These are phyloP conservation scores for Baryphthengus martii DNA, from an alignment of 2,113 vertebrate genomes.

Conservation along the genomic window DNA sequence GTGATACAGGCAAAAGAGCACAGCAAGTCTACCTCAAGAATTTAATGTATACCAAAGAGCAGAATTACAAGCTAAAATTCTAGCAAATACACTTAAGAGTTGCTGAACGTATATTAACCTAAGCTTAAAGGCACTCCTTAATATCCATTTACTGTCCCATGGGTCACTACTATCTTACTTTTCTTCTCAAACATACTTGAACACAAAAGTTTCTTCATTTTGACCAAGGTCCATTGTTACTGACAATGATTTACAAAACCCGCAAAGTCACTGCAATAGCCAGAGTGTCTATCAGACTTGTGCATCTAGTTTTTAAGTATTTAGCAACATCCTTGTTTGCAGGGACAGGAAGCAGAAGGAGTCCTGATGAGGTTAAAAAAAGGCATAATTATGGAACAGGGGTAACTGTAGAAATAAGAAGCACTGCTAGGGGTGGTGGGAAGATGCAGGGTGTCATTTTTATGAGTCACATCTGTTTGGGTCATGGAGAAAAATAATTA, in stretches of 20 bases:
- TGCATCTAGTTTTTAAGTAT: neutral
- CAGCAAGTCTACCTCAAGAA: neutral
- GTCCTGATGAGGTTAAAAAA: neutral
- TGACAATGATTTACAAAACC: neutral
- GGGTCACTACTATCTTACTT: neutral
- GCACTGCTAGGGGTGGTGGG: neutral
- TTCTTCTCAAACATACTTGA: neutral
- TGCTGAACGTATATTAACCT: neutral
- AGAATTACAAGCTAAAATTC: neutral
- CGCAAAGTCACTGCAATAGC: neutral
- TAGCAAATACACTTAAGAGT: neutral
- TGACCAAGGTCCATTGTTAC: neutral
- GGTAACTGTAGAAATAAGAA: neutral
- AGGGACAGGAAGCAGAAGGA: neutral
- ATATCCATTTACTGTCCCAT: neutral
- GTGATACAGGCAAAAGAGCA: neutral
- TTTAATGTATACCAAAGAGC: neutral
- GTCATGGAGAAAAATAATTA: neutral
- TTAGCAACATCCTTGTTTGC: neutral
- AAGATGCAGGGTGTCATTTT: neutral
- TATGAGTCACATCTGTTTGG: neutral
- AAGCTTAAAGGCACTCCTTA: neutral
- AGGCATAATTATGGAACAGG: neutral
- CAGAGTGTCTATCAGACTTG: neutral
- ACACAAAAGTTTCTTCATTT: neutral